These are phyloP conservation scores for Asarcornis scutulata DNA, from an alignment of 2,113 vertebrate genomes.

Conservation along the genomic window DNA sequence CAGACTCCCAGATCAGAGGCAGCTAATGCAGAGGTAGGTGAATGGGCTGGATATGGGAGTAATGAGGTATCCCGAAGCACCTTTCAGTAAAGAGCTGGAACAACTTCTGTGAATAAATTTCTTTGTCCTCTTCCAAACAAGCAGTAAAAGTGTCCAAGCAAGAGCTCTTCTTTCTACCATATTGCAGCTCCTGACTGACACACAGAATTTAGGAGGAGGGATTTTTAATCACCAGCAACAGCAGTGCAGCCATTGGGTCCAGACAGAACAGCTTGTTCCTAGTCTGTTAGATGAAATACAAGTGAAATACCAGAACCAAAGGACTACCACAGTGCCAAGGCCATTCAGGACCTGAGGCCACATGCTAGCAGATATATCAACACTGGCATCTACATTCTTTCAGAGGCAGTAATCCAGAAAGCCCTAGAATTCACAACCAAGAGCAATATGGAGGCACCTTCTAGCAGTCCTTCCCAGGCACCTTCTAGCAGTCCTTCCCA, in stretches of 20 bases:
- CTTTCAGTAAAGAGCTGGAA: neutral
- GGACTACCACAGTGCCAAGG: neutral
- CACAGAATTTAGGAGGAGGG: neutral
- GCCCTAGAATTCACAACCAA: neutral
- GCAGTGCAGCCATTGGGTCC: neutral
- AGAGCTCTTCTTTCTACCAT: neutral
- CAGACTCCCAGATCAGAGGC: neutral
- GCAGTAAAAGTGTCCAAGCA: neutral
- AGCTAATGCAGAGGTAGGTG: neutral
- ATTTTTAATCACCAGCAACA: neutral
- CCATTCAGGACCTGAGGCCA: rapidly evolving
- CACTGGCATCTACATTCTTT: neutral
- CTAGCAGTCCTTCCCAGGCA: neutral
- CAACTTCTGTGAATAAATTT: neutral
- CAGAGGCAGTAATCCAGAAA: neutral
- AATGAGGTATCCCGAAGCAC: neutral
- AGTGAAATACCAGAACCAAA: neutral
- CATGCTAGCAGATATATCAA: neutral
- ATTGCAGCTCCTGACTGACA: neutral
- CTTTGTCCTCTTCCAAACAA: neutral
- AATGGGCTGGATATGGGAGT: neutral
- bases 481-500: neutral
- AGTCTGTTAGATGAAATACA: neutral
- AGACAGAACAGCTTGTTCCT: neutral
- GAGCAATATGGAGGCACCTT: neutral